phyloP scores from a whole-genome alignment of 2,113 vertebrate species.

The Notarius lentiginosus region DNA sequence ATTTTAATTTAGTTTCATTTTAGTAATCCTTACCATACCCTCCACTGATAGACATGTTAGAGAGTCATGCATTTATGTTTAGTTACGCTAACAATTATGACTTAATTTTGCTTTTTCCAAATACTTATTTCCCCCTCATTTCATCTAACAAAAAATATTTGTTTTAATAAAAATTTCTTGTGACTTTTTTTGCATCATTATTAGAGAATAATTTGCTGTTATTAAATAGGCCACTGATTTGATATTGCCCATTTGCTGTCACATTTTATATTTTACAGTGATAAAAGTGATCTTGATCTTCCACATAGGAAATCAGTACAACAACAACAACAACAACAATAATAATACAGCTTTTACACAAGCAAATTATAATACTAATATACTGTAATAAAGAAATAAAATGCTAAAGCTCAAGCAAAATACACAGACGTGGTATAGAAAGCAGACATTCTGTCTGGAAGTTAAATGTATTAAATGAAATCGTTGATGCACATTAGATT shows the following conservation, averaged over 20 bases:
- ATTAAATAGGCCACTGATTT: background rate
- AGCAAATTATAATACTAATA: background rate
- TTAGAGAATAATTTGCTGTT: background rate
- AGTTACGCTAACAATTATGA: background rate
- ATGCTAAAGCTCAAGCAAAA: background rate
- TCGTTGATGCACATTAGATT: background rate
- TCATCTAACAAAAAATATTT: background rate
- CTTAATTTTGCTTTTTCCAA: background rate
- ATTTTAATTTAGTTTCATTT: background rate
- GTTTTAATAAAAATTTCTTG: background rate
- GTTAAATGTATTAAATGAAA: conserved; percentile 18
- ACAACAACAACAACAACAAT: background rate
- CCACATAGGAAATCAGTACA: background rate
- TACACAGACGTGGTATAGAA: background rate
- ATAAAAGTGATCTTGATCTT: background rate
- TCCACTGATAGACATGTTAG: no score
- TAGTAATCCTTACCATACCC: background rate
- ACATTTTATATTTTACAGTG: background rate
- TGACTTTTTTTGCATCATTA: background rate
- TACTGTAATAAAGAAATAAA: background rate
- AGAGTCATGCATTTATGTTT: background rate
- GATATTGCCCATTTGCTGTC: background rate
- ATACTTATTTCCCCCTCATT: background rate
- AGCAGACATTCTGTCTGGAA: background rate
- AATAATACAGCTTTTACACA: background rate